A percentile compares a stretch with the other conserved stretches of the same genome.
These are phyloP conservation scores for Opisthocomus hoazin DNA, from an alignment of 2,113 vertebrate genomes.

Conservation along the genomic window DNA sequence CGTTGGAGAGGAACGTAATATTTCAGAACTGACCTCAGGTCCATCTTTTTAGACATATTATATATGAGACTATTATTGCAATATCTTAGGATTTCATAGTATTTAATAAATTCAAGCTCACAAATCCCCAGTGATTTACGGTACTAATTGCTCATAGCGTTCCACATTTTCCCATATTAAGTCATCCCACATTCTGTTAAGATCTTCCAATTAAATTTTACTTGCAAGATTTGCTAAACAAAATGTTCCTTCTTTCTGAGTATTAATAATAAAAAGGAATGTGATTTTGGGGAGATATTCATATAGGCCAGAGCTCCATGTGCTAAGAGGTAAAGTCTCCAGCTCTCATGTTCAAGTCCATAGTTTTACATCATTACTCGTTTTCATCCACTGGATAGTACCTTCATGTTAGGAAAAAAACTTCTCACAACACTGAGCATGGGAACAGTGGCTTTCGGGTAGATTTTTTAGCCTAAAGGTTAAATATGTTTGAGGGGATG, in stretches of 20 bases:
- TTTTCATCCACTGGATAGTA: neutral
- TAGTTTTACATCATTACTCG: neutral
- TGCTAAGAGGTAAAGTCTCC: neutral
- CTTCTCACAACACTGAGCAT: fast-evolving
- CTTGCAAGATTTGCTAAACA: neutral
- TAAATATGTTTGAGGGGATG: neutral
- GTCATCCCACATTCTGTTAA: neutral
- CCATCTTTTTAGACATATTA: neutral
- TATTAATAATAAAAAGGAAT: neutral
- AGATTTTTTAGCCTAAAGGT: neutral
- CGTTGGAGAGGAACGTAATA: neutral
- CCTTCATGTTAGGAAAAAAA: neutral
- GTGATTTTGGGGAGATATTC: neutral
- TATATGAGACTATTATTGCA: neutral
- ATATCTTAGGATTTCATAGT: neutral
- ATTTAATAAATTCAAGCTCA: constrained; percentile 6
- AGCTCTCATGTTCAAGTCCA: neutral
- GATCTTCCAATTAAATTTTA: neutral
- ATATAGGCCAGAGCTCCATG: neutral
- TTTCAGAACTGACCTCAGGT: neutral
- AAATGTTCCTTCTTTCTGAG: neutral
- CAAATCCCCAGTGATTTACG: neutral
- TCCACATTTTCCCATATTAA: neutral
- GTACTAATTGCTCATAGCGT: neutral
- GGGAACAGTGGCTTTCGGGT: neutral